These are phyloP conservation scores for Cettia cetti DNA, from an alignment of 2,113 vertebrate genomes.

Conservation along the genomic window DNA sequence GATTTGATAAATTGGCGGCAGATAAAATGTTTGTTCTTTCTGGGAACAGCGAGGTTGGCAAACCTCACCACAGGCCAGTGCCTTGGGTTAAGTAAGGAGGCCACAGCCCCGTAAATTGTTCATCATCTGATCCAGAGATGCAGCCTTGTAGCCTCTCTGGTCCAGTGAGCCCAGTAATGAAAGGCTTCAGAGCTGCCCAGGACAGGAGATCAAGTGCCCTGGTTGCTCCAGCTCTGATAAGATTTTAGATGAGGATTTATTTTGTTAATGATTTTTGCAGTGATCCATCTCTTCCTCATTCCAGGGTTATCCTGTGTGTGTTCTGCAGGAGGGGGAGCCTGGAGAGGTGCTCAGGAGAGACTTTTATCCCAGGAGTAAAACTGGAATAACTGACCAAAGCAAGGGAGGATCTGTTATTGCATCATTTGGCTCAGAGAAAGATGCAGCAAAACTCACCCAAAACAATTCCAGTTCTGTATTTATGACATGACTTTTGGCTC, in stretches of 20 bases:
- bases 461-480: not conserved
- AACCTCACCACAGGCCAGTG: conserved; percentile 24
- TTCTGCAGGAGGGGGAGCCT: not conserved
- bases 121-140: not conserved
- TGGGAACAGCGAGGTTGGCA: conserved; percentile 45
- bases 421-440: not conserved
- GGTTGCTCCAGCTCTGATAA: not conserved
- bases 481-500: not conserved
- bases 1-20: conserved; percentile 30
- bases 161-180: conserved; percentile 60
- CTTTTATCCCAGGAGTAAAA: not conserved
- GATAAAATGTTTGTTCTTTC: conserved; percentile 30
- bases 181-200: not conserved
- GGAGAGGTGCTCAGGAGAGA: not conserved
- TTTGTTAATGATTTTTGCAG: not conserved
- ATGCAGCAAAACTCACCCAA: not conserved
- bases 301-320: not conserved
- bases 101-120: not conserved
- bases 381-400: not conserved
- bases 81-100: conserved; percentile 54
- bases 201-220: not conserved
- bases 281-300: not conserved
- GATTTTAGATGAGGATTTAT: conserved; percentile 50
- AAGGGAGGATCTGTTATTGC: not conserved
- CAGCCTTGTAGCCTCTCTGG: conserved; percentile 34